Base-by-base conservation (phyloP, 2,888 invertebrate genomes). In the Epiblema foenella region DNA sequence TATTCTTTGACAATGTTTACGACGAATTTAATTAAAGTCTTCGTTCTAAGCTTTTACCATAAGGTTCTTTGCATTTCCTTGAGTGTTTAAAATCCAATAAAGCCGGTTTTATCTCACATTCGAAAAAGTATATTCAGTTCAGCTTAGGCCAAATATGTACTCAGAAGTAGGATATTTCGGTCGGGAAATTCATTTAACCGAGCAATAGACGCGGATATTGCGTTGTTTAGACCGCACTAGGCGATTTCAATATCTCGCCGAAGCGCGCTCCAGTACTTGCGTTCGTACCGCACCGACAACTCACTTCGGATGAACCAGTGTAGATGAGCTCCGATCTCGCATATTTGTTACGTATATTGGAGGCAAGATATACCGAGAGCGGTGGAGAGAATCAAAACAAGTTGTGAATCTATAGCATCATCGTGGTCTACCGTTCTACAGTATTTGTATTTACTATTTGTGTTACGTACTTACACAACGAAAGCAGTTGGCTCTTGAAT, bases 161-260 rank as follows among this genome's bases (percentile, higher is more conserved):
- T 49, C 71, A 64, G 39, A 51, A 71, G 71, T 56, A 39, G 57
- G 51, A 64, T 72, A 68, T 72, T 70, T 52, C 58, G 68, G 51
- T 24, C 58, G 72, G 63, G 37, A 68, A 72, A 72, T 59, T 69
- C 69, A 62, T 66, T 69, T 66, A 62, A 67, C 72, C 64, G 60
- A 18, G 73, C 60, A 54, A 46, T 39, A 56, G 52, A 68, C 52
- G 60, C 52, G 63, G 73, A 81, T 79, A 81, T 81, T 79, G 77
- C 77, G 70, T 73, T 75, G 73, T 73, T 66, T 65, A 76, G 74
- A 51, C 67, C 77, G 74, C 73, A 68, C 80, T 80, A 69, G 58
- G 68, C 72, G 76, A 69, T 71, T 76, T 74, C 77, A 82, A 81
- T 82, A 82, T 76, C 73, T 73, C 74, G 57, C 65, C 69, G 57